Evolutionary conservation across 2,113 vertebrate species (phyloP).

Genomic region (Willisornis vidua): DNA sequence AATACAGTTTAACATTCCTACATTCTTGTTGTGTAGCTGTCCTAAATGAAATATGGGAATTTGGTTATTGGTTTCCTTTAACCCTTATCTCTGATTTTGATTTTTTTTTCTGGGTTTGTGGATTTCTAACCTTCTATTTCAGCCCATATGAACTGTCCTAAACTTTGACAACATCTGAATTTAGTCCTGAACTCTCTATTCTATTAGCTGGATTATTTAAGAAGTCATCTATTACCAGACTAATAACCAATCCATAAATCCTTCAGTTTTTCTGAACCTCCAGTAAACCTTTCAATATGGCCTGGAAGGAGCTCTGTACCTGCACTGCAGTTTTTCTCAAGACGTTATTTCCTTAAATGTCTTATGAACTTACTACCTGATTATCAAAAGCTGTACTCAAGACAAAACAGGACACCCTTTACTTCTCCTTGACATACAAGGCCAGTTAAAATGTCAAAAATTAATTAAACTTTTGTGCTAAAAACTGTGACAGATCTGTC

Average conservation of each 20-base stretch:
- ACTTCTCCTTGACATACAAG: neutral
- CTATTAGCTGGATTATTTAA: neutral
- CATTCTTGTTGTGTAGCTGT: neutral
- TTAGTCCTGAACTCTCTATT: neutral
- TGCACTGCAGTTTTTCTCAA: neutral
- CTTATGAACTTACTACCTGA: neutral
- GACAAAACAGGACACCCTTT: neutral
- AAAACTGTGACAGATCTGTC: neutral
- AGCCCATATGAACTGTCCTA: rapidly evolving
- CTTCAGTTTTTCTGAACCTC: neutral
- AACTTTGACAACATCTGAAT: neutral
- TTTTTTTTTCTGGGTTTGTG: neutral
- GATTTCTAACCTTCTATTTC: neutral
- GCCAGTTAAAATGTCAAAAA: neutral
- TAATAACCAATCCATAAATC: neutral
- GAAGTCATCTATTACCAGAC: neutral
- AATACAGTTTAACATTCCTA: neutral
- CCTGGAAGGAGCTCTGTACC: neutral
- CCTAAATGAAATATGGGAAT: neutral
- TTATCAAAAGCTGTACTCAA: neutral
- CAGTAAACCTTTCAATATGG: neutral
- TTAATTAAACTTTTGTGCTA: neutral
- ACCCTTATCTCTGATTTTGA: neutral
- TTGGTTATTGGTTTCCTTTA: neutral
- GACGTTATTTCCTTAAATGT: neutral